phyloP scores from a whole-genome alignment of 2,113 vertebrate species.

The Bungarus multicinctus region DNA sequence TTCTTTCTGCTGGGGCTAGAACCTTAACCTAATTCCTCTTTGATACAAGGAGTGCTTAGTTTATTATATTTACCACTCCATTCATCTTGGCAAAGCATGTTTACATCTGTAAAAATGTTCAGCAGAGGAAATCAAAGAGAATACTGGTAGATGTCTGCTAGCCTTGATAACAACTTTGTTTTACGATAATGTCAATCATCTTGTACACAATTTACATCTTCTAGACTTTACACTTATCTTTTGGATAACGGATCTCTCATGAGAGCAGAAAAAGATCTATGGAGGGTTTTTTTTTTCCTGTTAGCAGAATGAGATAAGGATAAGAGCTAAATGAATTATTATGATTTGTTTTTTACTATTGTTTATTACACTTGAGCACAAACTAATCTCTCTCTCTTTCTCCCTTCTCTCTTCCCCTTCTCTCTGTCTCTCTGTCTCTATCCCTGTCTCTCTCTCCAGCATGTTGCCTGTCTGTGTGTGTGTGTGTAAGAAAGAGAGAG shows the following conservation, averaged over 20 bases:
- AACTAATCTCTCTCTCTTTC: background rate
- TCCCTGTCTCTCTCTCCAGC: too few species aligned
- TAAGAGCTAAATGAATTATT: background rate
- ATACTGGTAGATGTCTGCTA: conserved; percentile 23
- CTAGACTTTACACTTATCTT: conserved; percentile 34
- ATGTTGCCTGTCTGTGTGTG: too few species aligned
- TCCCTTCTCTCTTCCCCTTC: too few species aligned
- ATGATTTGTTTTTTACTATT: background rate
- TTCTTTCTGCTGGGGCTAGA: conserved; percentile 6
- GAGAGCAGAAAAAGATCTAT: background rate
- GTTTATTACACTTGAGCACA: background rate
- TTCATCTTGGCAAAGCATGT: conserved; percentile 51
- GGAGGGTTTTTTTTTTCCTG: background rate
- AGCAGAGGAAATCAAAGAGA: conserved; percentile 41
- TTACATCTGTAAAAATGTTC: conserved; percentile 42
- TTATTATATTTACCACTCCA: conserved; percentile 42
- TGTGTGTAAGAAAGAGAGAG: too few species aligned
- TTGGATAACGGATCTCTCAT: background rate
- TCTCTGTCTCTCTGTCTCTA: too few species aligned
- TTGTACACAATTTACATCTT: conserved; percentile 16
- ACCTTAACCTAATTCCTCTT: conserved; percentile 21
- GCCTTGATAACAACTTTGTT: conserved; percentile 27
- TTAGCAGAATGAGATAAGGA: background rate
- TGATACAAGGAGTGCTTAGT: conserved; percentile 27
- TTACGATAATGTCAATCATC: conserved; percentile 19